These are phyloP conservation scores for Podocnemis expansa DNA, from an alignment of 2,113 vertebrate species.

Conservation along the genomic window DNA sequence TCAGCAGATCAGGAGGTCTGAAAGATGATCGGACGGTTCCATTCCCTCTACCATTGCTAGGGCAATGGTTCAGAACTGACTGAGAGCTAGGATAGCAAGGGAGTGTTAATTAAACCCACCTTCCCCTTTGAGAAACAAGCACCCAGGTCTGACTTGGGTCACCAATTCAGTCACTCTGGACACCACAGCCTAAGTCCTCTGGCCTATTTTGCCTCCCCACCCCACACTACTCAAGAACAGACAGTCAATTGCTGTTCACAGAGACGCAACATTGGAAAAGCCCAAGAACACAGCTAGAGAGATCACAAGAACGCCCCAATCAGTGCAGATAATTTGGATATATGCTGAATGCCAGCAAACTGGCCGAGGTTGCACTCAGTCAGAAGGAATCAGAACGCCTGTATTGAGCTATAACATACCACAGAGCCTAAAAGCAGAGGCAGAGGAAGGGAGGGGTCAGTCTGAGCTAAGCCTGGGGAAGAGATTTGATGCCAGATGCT, in stretches of 20 bases:
- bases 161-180: not conserved
- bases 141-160: not conserved
- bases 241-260: not conserved
- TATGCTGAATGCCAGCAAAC: accelerated
- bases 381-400: not conserved
- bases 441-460: not conserved
- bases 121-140: not conserved
- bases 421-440: not conserved
- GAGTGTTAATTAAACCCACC: accelerated
- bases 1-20: too few relatives aligned
- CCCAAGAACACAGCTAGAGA: accelerated
- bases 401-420: not conserved
- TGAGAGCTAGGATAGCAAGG: not conserved
- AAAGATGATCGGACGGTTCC: not conserved
- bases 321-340: not conserved
- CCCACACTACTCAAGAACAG: not conserved
- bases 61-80: not conserved
- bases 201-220: not conserved
- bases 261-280: accelerated
- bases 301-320: accelerated
- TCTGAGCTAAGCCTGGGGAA: not conserved
- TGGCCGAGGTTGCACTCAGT: not conserved
- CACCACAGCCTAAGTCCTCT: not conserved
- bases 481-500: not conserved
- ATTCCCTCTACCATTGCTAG: not conserved